A percentile compares a stretch with the other conserved stretches of the same genome.
Conservation (phyloP, 2,113 vertebrate species). For the Mormyrus lacerda region DNA sequence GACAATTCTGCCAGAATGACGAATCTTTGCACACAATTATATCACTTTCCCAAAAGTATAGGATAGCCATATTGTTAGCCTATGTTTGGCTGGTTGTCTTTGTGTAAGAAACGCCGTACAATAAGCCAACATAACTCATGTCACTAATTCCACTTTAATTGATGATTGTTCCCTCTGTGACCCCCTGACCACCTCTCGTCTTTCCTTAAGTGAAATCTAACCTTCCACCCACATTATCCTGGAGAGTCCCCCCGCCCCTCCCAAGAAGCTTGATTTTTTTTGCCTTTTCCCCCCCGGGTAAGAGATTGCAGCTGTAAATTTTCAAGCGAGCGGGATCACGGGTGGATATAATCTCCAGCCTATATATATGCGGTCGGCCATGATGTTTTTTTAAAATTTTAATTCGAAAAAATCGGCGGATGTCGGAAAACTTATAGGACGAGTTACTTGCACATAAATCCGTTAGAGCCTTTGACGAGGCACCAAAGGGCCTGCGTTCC, state of each 20-base stretch:
- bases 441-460: neutral
- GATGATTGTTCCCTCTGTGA: constrained; percentile 45
- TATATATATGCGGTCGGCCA: neutral
- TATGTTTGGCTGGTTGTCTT: neutral
- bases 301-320: constrained; percentile 43
- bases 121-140: constrained; percentile 48
- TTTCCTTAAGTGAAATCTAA: constrained; percentile 47
- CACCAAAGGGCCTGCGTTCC: neutral
- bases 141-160: constrained; percentile 51
- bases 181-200: constrained; percentile 42
- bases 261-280: constrained; percentile 41
- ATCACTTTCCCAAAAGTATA: constrained; percentile 20
- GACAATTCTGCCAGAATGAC: constrained; percentile 7
- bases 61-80: constrained; percentile 9
- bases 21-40: constrained; percentile 31
- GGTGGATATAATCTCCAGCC: constrained; percentile 22
- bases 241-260: constrained; percentile 44
- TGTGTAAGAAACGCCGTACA: neutral
- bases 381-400: neutral
- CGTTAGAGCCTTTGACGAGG: neutral
- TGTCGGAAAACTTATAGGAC: neutral
- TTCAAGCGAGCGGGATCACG: constrained; percentile 28
- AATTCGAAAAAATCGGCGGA: neutral
- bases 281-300: constrained; percentile 36
- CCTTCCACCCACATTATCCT: constrained; percentile 52